phyloP scores from a whole-genome alignment of 2,797 vertebrate genomes.

The Arctocebus calabarensis region DNA sequence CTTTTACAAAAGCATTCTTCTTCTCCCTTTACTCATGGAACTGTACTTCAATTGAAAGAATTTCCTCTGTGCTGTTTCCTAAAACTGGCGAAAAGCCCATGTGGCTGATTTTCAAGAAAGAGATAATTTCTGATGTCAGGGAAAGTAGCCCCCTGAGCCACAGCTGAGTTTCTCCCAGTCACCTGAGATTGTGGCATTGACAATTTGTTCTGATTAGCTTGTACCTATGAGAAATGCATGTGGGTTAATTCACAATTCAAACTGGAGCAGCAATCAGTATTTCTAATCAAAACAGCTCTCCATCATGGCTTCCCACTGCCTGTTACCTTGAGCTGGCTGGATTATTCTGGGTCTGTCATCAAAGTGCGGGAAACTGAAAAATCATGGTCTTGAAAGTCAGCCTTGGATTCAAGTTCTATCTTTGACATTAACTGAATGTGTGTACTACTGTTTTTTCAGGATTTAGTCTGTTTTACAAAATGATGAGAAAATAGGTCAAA shows the following conservation, averaged over 20 bases:
- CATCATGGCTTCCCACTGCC: not conserved
- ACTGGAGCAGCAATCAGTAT: constrained; percentile 21
- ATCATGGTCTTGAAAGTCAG: not conserved
- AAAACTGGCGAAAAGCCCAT: not conserved
- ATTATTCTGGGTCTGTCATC: not conserved
- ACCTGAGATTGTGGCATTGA: not conserved
- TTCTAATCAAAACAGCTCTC: constrained; percentile 47
- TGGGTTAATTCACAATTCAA: not conserved
- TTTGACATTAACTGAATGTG: not conserved
- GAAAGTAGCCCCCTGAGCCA: not conserved
- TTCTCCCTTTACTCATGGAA: not conserved
- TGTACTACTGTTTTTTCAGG: not conserved
- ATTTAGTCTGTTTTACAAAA: not conserved
- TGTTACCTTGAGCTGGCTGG: not conserved
- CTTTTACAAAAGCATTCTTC: not conserved
- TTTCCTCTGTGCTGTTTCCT: not conserved
- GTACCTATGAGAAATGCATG: not conserved
- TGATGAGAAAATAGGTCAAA: not conserved
- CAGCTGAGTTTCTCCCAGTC: not conserved
- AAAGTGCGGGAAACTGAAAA: not conserved
- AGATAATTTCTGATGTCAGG: not conserved
- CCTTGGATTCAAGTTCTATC: not conserved
- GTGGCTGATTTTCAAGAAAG: constrained; percentile 60
- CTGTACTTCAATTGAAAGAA: not conserved
- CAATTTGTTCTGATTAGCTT: constrained; percentile 54